These are phyloP conservation scores for Drosophila peninsularis DNA, from an alignment of 2,888 invertebrate species.

Conservation along the genomic window DNA sequence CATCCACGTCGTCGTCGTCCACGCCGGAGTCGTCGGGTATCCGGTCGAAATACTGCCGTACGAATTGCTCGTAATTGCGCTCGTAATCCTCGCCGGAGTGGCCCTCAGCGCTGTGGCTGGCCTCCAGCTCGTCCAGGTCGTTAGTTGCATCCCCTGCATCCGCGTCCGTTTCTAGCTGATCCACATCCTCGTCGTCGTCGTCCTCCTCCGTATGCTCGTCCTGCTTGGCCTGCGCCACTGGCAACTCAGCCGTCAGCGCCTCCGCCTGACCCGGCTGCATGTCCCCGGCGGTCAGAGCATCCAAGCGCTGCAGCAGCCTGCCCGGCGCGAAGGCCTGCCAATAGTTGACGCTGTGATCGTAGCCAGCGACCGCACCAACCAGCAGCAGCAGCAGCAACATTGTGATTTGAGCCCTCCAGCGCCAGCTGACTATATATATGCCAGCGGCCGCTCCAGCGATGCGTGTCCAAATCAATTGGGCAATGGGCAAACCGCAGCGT, in stretches of 20 bases:
- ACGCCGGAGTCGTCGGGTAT: slow-evolving; percentile 61
- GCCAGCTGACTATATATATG: slow-evolving; percentile 38
- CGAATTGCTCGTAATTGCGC: slow-evolving; percentile 82
- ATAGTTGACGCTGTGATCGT: slow-evolving; percentile 66
- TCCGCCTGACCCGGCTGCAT: slow-evolving; percentile 1
- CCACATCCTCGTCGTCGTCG: background rate
- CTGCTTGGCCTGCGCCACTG: slow-evolving; percentile 49
- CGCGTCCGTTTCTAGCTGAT: slow-evolving; percentile 3
- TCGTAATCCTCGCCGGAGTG: slow-evolving; percentile 77
- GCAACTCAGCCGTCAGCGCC: background rate
- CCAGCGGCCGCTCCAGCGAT: slow-evolving; percentile 20
- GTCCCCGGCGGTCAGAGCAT: slow-evolving; percentile 44
- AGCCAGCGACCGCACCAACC: slow-evolving; percentile 39
- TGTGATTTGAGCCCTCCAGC: slow-evolving; percentile 18
- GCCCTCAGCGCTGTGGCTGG: slow-evolving; percentile 38
- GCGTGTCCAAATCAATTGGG: slow-evolving; percentile 28
- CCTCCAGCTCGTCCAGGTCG: slow-evolving; percentile 33
- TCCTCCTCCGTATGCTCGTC: slow-evolving; percentile 23
- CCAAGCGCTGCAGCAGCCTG: slow-evolving; percentile 64
- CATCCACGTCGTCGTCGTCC: slow-evolving; percentile 31
- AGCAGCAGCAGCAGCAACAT: slow-evolving; percentile 51
- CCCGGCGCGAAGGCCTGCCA: slow-evolving; percentile 73
- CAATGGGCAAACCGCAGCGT: slow-evolving; percentile 40
- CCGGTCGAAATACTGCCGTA: slow-evolving; percentile 83
- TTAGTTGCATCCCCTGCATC: background rate